phyloP scores from a whole-genome alignment of 2,797 vertebrate species.

The Perdix hodgsoniae region DNA sequence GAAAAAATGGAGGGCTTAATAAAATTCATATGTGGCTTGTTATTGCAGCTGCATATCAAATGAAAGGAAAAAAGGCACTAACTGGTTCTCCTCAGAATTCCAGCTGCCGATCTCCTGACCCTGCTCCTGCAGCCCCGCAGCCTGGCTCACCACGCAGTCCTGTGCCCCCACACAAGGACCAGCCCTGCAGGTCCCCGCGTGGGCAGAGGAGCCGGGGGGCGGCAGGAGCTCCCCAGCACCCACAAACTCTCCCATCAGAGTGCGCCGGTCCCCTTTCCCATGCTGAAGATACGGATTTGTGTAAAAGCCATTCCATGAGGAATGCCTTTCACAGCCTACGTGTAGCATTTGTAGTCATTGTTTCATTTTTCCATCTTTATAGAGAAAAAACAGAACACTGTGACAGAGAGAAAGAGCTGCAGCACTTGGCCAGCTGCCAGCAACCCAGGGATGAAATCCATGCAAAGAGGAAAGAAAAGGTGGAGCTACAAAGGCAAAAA shows the following conservation, averaged over 20 bases:
- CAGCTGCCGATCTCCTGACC: slow-evolving; percentile 38
- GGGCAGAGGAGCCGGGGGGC: not conserved
- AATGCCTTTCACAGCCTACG: not conserved
- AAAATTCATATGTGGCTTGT: slow-evolving; percentile 64
- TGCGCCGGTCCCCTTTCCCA: not conserved
- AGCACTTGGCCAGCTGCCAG: not conserved
- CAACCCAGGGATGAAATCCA: not conserved
- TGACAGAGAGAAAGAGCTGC: not conserved
- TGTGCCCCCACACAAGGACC: not conserved
- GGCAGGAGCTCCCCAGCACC: not conserved
- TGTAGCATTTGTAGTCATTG: not conserved
- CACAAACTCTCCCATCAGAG: not conserved
- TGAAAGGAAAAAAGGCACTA: slow-evolving; percentile 56
- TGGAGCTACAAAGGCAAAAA: not conserved
- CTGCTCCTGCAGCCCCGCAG: not conserved
- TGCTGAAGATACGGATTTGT: not conserved
- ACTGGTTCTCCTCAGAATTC: slow-evolving; percentile 37
- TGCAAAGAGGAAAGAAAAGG: not conserved
- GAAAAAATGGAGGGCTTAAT: slow-evolving; percentile 54
- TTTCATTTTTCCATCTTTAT: not conserved
- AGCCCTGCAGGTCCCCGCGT: not conserved
- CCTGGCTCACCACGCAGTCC: not conserved
- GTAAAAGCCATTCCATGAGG: not conserved
- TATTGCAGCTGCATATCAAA: slow-evolving; percentile 60
- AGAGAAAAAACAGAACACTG: not conserved